These are phyloP conservation scores for Hermatobates lingyangjiaoensis DNA, from an alignment of 1,140 invertebrate genomes.

Conservation along the genomic window DNA sequence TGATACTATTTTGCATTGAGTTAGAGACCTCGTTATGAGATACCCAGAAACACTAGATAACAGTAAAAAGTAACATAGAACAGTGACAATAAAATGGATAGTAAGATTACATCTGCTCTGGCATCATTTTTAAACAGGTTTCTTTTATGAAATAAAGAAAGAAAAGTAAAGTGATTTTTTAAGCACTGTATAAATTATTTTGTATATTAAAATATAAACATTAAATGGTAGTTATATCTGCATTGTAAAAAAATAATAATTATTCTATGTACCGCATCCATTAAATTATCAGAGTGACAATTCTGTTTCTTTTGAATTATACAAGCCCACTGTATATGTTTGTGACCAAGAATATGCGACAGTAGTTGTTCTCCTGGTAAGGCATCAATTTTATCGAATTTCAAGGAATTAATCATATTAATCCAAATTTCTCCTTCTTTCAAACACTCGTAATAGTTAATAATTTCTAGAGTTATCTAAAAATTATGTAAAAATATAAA, in stretches of 20 bases:
- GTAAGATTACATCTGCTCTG: no score
- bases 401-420: background rate
- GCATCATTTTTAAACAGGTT: background rate
- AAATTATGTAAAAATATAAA: background rate
- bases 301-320: conserved; percentile 2
- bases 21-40: no score
- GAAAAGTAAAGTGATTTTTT: background rate
- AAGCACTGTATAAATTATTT: background rate
- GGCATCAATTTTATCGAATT: background rate
- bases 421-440: conserved; percentile 7
- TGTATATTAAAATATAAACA: background rate
- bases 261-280: background rate
- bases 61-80: no score
- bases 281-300: background rate
- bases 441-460: conserved; percentile 6
- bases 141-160: background rate
- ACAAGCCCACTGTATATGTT: background rate
- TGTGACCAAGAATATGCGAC: background rate
- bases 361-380: background rate
- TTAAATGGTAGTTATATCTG: background rate
- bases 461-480: conserved; percentile 9
- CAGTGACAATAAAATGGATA: no score
- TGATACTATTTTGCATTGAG: no score
- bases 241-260: background rate
- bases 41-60: no score